phyloP scores from a whole-genome alignment of 2,888 invertebrate genomes.

The Erynnis tages region DNA sequence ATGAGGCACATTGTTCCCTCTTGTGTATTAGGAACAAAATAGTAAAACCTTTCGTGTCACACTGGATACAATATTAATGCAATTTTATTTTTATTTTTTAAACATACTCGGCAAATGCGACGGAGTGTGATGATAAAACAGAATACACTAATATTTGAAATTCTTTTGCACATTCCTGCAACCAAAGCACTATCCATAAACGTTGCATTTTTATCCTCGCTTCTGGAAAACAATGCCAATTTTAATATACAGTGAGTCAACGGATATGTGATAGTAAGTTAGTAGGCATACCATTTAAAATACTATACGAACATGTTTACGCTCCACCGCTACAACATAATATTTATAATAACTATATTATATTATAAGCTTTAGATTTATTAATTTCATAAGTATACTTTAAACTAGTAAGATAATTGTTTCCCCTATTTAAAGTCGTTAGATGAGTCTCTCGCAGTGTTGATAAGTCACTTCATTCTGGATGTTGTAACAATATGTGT shows the following conservation, averaged over 20 bases:
- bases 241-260: conserved; percentile 50
- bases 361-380: not conserved
- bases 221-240: conserved; percentile 80
- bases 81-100: not conserved
- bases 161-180: conserved; percentile 74
- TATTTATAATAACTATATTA: not conserved
- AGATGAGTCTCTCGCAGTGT: not conserved
- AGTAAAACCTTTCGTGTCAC: too few relatives aligned
- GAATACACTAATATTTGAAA: conserved; percentile 61
- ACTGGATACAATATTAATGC: not conserved
- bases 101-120: conserved; percentile 30
- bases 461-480: conserved; percentile 14
- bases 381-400: not conserved
- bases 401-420: not conserved
- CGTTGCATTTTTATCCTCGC: conserved; percentile 66
- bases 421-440: not conserved
- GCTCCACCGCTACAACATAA: not conserved
- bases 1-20: too few relatives aligned
- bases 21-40: too few relatives aligned
- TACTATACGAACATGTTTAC: not conserved
- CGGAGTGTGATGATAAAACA: conserved; percentile 65
- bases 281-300: conserved; percentile 28
- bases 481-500: not conserved
- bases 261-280: conserved; percentile 28
- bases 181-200: conserved; percentile 71